Evolutionary conservation across 2,888 invertebrate species (phyloP), one percentile per base, ranked within the genome.

Genomic region (Xylophagus ater): DNA sequence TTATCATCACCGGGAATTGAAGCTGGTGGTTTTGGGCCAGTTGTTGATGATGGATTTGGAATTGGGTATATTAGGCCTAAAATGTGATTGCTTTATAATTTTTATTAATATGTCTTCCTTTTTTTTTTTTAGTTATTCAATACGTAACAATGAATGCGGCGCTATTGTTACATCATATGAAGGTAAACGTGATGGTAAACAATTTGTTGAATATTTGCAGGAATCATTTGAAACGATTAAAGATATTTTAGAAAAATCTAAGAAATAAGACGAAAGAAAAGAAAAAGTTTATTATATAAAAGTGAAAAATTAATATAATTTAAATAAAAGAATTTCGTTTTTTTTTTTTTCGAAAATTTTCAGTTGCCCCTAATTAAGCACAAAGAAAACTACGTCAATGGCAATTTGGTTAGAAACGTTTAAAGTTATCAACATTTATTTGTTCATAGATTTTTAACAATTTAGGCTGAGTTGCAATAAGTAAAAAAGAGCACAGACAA

Each of bases 11-110:
- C 88, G 1, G 80, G 81, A 37, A 79, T 96, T 9, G 65, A 79
- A 53, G 81, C 85, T 17, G 97, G 96, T 18, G 89, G 88, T 1
- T 98, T 98, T 68, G 96, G 92, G 1, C 94, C 97, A 0, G 93
- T 93, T 6, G 81, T 82, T 1, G 66, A 70, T 36, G 81, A 97
- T 68, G 97, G 97, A 4, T 83, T 83, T 58, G 98, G 98, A 28
- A 78, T 97, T 50, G 94, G 81, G 76, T 96, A 74, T 71, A 54
- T 35, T 12, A 14, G 8, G 9, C 25, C 6, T 4, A 8, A 14
- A n/a, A 5, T 26, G n/a, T n/a, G n/a, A 25, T 23, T 23, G 23
- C n/a, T 18, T 31, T n/a, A n/a, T 19, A 8, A 20, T 3, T 8
- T 33, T 21, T 33, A 13, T 42, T 45, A 23, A 41, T 44, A 50